These are phyloP conservation scores for Salmo trutta DNA, from an alignment of 2,797 vertebrate genomes.

Conservation along the genomic window DNA sequence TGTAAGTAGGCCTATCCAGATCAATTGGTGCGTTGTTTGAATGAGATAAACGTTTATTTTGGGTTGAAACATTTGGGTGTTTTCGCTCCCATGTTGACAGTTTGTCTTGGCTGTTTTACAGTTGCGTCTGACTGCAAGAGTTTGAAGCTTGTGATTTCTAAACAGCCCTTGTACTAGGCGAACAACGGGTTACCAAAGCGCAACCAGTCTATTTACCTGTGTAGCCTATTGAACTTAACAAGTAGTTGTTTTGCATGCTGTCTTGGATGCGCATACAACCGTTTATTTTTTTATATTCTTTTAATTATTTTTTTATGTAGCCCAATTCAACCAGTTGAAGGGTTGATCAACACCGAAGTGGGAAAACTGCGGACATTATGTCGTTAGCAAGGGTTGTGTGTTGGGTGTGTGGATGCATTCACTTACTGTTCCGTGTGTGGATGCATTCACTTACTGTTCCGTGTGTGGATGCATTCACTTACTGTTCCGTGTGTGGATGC, in stretches of 20 bases:
- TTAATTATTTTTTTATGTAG: constrained; percentile 26
- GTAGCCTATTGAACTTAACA: neutral
- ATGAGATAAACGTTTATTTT: constrained; percentile 20
- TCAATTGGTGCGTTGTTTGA: constrained; percentile 18
- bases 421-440: neutral
- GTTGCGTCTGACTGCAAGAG: constrained; percentile 22
- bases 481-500: neutral
- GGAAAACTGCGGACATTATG: constrained; percentile 32
- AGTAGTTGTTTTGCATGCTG: neutral
- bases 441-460: neutral
- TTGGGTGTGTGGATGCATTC: neutral
- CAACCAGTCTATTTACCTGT: neutral
- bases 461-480: neutral
- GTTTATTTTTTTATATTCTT: constrained; percentile 14
- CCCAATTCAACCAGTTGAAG: constrained; percentile 30
- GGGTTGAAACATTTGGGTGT: constrained; percentile 44
- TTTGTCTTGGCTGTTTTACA: constrained; percentile 30
- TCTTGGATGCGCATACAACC: constrained; percentile 8
- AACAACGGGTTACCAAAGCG: neutral
- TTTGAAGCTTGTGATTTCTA: constrained; percentile 27
- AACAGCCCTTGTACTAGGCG: neutral
- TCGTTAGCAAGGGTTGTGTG: neutral
- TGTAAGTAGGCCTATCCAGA: constrained; percentile 73
- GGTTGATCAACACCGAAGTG: constrained; percentile 9
- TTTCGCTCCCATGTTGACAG: constrained; percentile 33